Percentiles rank a stretch among this genome's conserved stretches.
phyloP scores from a whole-genome alignment of 2,113 vertebrate genomes.

The Microcebus griseorufus region DNA sequence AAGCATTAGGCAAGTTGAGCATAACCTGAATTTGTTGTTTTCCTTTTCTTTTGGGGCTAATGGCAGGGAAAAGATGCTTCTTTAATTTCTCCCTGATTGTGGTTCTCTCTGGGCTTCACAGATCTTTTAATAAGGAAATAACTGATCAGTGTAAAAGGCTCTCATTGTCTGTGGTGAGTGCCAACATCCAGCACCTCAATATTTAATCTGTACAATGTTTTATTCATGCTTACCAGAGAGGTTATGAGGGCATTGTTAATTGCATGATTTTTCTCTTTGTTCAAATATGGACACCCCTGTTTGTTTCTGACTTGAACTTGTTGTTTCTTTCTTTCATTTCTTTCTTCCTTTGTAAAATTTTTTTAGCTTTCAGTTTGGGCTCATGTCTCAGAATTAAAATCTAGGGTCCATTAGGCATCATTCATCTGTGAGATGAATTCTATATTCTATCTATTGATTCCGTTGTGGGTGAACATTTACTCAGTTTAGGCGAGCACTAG shows the following conservation, averaged over 20 bases:
- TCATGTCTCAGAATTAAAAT: constrained; percentile 60
- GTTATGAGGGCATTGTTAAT: constrained; percentile 41
- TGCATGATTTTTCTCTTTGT: constrained; percentile 60
- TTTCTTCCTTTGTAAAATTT: not conserved
- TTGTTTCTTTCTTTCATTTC: not conserved
- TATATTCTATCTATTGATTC: constrained; percentile 60
- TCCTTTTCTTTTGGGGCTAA: constrained; percentile 17
- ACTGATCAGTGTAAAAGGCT: constrained; percentile 56
- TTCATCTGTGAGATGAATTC: constrained; percentile 66
- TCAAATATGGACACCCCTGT: constrained; percentile 18
- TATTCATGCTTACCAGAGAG: constrained; percentile 57
- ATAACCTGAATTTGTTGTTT: constrained; percentile 28
- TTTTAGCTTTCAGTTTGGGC: constrained; percentile 30
- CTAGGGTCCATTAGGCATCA: constrained; percentile 40
- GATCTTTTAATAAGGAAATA: constrained; percentile 68
- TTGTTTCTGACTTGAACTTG: constrained; percentile 47
- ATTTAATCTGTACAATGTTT: constrained; percentile 75
- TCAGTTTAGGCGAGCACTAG: constrained; percentile 32
- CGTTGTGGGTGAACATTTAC: constrained; percentile 18
- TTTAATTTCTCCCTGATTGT: constrained; percentile 24
- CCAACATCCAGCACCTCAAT: constrained; percentile 61
- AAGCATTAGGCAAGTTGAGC: not conserved
- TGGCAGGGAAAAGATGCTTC: not conserved
- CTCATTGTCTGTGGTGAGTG: constrained; percentile 63
- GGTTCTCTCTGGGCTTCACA: not conserved